These are phyloP conservation scores for Ernsta delagoae DNA, from an alignment of 2,888 invertebrate species.

Conservation along the genomic window DNA sequence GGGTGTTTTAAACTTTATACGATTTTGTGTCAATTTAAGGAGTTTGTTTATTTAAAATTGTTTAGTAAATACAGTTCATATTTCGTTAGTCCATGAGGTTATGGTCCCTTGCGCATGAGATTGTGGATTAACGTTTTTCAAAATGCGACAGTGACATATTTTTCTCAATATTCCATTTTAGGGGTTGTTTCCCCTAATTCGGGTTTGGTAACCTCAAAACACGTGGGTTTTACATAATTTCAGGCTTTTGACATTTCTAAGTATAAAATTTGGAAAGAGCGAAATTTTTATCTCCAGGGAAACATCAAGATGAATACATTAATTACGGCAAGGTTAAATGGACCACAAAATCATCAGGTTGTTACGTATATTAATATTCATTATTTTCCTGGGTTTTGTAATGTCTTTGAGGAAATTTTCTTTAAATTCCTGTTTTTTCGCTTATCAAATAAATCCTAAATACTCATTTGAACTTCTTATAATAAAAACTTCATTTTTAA, in stretches of 20 bases:
- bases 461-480: too few relatives aligned
- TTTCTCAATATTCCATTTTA: background rate
- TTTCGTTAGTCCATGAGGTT: too few relatives aligned
- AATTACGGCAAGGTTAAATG: conserved; percentile 19
- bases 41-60: background rate
- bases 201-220: background rate
- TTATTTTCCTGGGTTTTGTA: background rate
- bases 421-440: too few relatives aligned
- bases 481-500: too few relatives aligned
- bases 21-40: background rate
- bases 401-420: too few relatives aligned
- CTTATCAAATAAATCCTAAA: too few relatives aligned
- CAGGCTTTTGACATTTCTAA: background rate
- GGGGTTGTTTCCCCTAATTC: background rate
- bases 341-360: conserved; percentile 11
- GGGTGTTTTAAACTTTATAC: background rate
- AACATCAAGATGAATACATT: conserved; percentile 29
- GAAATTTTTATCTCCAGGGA: conserved; percentile 15
- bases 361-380: background rate
- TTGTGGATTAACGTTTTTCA: background rate
- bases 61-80: too few relatives aligned
- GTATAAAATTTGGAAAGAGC: conserved; percentile 7
- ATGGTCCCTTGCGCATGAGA: too few relatives aligned
- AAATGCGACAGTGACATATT: background rate
- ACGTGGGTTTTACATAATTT: background rate